Evolutionary conservation across 2,113 vertebrate genomes (phyloP).

Genomic region (Limanda limanda): DNA sequence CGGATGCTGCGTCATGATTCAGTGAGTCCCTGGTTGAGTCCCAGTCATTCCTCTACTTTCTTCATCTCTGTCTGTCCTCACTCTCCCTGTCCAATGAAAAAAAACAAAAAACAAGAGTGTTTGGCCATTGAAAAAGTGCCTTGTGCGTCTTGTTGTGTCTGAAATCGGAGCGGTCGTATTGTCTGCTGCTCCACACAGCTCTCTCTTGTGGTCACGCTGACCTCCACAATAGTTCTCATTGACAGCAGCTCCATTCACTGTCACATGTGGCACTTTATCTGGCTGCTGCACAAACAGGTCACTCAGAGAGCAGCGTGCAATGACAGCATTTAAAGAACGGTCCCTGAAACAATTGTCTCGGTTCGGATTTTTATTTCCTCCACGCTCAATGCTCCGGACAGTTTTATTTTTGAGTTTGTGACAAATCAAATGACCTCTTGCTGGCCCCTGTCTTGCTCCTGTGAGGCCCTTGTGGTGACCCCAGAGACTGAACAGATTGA

Average conservation of each 20-base stretch:
- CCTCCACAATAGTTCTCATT: slow-evolving; percentile 62
- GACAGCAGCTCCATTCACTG: slow-evolving; percentile 60
- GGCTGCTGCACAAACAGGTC: slow-evolving; percentile 15
- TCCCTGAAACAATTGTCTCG: neutral
- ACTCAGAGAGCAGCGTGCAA: slow-evolving; percentile 8
- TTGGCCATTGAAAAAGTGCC: neutral
- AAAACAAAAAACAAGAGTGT: neutral
- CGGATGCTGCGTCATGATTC: neutral
- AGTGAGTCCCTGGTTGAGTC: neutral
- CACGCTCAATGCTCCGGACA: neutral
- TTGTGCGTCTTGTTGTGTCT: slow-evolving; percentile 1
- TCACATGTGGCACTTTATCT: slow-evolving; percentile 64
- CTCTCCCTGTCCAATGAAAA: neutral
- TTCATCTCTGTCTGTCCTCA: neutral
- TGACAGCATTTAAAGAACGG: neutral
- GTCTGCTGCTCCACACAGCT: slow-evolving; percentile 35
- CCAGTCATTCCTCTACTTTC: neutral
- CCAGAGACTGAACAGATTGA: neutral
- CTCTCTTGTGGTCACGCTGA: slow-evolving; percentile 56
- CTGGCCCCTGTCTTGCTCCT: neutral
- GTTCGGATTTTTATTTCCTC: neutral
- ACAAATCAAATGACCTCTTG: neutral
- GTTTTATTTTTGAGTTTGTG: neutral
- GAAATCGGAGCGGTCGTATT: slow-evolving; percentile 6
- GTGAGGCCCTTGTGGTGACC: neutral